Evolutionary conservation across 2,888 invertebrate species (phyloP), one percentile per base, ranked within the genome.

Genomic region (Strigamia transsilvanica): DNA sequence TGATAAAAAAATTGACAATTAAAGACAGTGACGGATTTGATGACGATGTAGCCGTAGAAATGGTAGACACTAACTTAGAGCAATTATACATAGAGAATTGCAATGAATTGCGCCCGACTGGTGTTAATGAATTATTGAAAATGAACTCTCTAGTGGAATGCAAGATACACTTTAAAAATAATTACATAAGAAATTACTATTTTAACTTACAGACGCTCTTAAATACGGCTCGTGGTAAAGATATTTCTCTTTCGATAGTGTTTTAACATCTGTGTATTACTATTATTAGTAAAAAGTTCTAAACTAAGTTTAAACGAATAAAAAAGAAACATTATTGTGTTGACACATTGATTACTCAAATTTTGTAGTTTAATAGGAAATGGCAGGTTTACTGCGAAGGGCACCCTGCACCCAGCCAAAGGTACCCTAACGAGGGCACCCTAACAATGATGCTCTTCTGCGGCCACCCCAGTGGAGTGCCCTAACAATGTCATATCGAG

Each of bases 11-110:
- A 73, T 32, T 73, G 15, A 73, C 27, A 27, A 32, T 73, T 32
- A 73, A 73, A 73, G 73, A 73, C 15, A 73, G 73, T 73, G 73
- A 73, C 13, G 73, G 73, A 27, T 73, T 73, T 32, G 23, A 27
- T 12, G 32, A 73, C 9, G 12, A 73, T 4, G 7, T 66, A 12
- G 61, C 18, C 0, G 23, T 12, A 15, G 32, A 73, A 73, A 0
- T 73, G 32, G 15, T 13, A 6, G 2, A 56, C 56, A 56, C 38
- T n/a, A 18, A n/a, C 56, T n/a, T 56, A 18, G 18, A 56, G 18
- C 56, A 56, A 18, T 56, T 56, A 4, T 56, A 6, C 23, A 27
- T 73, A n/a, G 15, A 32, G 32, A 73, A 73, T 7, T 73, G 73
- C n/a, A 73, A 73, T n/a, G n/a, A 73, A 5, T 73, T 27, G 27